Evolutionary conservation across 37 sponge, comb jelly and placozoan genomes (phyloP), one percentile per base, ranked within the genome.

Genomic region (Cliona cf. orientalis): DNA sequence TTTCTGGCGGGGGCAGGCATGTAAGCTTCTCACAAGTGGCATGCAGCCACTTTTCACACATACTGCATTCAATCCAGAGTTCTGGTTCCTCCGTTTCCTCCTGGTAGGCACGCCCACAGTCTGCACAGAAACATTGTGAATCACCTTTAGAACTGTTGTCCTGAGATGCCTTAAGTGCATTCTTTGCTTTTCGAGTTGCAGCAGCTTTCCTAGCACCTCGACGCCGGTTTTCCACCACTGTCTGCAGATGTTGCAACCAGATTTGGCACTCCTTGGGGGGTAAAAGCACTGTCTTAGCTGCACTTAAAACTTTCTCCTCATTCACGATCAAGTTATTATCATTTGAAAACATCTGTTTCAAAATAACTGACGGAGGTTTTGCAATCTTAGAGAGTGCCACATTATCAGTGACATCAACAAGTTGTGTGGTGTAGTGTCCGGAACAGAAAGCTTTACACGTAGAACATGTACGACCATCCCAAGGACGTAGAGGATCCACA

Each of bases 191-290:
- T 25, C 63, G 63, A 25, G 63, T 61, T 6, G 26, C 63, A 61
- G 63, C 63, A 61, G 63, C 63, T n/a, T 61, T 61, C 23, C 23
- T 5, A 6, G 63, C 63, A 25, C 63, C 63, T 61, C 63, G 22
- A 12, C 28, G 22, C 6, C 63, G 63, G 26, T 61, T 61, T 5
- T 61, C 28, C 28, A 12, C 5, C 12, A 61, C 6, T 5, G 22
- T 12, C 6, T 12, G 22, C 28, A 61, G 23, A 61, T 61, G 63
- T 21, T 61, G 26, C 22, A 61, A 22, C 63, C 63, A 61, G 23
- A 61, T 61, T 61, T 28, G 22, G 26, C 22, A 12, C 28, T 61
- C 63, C 23, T 12, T 28, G 5, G 63, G 17, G 17, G 63, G 28
- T 28, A 61, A 61, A 6, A 61, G 28, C 22, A 12, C 22, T n/a